These are phyloP conservation scores for Hormaphis cornu DNA, from an alignment of 1,140 invertebrate species.

Conservation along the genomic window DNA sequence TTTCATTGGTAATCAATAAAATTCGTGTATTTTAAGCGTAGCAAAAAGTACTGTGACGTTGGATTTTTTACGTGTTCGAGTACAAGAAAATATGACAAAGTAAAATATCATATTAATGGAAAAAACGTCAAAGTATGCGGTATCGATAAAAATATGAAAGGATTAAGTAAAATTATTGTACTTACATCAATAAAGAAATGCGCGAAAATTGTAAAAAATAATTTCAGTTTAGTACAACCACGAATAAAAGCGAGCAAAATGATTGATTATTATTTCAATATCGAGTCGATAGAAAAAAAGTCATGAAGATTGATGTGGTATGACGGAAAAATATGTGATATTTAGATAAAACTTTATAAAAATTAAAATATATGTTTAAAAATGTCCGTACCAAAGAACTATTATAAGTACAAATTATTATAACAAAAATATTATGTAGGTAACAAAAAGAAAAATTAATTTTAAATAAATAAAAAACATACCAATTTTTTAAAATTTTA, in stretches of 20 bases:
- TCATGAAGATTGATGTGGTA: slow-evolving; percentile 12
- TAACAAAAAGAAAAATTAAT: no score
- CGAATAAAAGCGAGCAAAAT: neutral
- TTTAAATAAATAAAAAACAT: no score
- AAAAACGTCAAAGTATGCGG: neutral
- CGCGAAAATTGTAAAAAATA: neutral
- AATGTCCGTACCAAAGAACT: neutral
- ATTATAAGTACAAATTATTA: neutral
- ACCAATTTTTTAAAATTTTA: no score
- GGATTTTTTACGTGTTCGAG: neutral
- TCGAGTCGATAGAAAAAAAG: slow-evolving; percentile 2
- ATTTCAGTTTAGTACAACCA: neutral
- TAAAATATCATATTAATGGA: no score
- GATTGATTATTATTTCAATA: slow-evolving; percentile 21
- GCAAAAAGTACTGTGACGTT: neutral
- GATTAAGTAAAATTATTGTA: slow-evolving; percentile 6
- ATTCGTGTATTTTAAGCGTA: no score
- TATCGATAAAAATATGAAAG: neutral
- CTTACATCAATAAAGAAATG: neutral
- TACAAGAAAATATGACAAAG: neutral
- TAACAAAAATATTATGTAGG: neutral
- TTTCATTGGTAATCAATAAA: no score
- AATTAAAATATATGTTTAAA: no score
- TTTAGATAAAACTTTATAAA: neutral
- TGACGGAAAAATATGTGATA: neutral